Percentiles rank a stretch among this genome's conserved stretches.
phyloP scores from a whole-genome alignment of 2,113 vertebrate species.

The Euleptes europaea region DNA sequence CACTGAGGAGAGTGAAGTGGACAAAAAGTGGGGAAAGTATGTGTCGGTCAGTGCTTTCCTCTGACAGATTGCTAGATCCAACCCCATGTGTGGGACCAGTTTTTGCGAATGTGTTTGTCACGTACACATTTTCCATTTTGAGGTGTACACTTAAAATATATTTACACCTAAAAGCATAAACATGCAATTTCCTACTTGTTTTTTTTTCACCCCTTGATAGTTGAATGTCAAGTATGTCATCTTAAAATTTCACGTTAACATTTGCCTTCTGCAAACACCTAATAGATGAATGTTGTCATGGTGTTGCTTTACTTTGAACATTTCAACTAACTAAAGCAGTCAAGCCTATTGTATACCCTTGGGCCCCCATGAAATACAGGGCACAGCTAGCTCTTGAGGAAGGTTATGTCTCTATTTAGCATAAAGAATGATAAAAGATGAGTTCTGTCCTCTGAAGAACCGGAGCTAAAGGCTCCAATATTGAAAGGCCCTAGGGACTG shows the following conservation, averaged over 20 bases:
- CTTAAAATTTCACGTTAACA: conserved; percentile 16
- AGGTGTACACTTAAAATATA: too few species aligned
- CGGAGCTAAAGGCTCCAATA: conserved; percentile 41
- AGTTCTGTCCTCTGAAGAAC: conserved; percentile 56
- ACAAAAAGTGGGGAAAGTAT: too few species aligned
- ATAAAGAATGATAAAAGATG: conserved; percentile 38
- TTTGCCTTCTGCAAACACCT: not conserved
- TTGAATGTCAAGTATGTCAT: not conserved
- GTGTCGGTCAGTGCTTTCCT: too few species aligned
- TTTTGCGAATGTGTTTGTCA: too few species aligned
- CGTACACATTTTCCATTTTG: too few species aligned
- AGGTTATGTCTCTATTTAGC: conserved; percentile 45
- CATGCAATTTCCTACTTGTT: not conserved
- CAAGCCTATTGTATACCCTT: conserved; percentile 4
- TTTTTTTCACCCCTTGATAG: not conserved
- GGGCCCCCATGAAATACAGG: conserved; percentile 48
- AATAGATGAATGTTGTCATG: not conserved
- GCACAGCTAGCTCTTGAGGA: conserved; percentile 40
- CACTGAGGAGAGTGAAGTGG: too few species aligned
- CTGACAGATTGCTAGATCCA: too few species aligned
- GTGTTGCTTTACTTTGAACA: conserved; percentile 36
- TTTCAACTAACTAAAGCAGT: conserved; percentile 4
- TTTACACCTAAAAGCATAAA: too few species aligned
- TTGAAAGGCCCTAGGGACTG: conserved; percentile 25
- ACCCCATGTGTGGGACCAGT: too few species aligned